Evolutionary conservation across 1,140 invertebrate species (phyloP).

Genomic region (Bombus sibiricus): DNA sequence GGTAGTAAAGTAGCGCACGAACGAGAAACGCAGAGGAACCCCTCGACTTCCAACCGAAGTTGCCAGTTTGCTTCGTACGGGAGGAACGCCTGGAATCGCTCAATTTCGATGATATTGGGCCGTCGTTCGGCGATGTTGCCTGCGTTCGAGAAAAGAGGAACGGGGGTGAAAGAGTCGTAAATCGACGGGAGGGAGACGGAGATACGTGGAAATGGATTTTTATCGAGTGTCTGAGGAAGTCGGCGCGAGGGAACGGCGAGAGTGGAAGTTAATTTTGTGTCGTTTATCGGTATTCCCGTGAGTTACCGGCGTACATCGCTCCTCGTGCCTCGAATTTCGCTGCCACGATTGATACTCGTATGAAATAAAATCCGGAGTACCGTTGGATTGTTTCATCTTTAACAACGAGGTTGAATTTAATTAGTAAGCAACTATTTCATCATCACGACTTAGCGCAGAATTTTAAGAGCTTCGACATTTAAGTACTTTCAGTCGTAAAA

Average conservation of each 20-base stretch:
- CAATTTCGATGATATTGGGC: slow-evolving; percentile 52
- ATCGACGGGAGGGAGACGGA: slow-evolving; percentile 14
- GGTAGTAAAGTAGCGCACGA: slow-evolving; percentile 33
- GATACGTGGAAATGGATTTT: slow-evolving; percentile 50
- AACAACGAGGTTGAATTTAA: not conserved
- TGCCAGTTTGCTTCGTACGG: not conserved
- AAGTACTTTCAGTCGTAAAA: too few species aligned
- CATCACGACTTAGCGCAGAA: too few species aligned
- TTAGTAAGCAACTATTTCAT: too few species aligned
- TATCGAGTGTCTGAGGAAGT: slow-evolving; percentile 46
- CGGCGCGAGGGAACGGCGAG: slow-evolving; percentile 12
- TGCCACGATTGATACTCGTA: not conserved
- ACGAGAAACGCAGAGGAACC: not conserved
- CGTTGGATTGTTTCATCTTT: not conserved
- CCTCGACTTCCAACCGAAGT: not conserved
- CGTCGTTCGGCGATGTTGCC: slow-evolving; percentile 1
- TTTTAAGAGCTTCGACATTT: too few species aligned
- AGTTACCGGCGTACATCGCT: slow-evolving; percentile 6
- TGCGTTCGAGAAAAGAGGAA: not conserved
- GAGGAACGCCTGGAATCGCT: slow-evolving; percentile 44
- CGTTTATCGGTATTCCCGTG: slow-evolving; percentile 43
- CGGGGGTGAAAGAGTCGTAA: slow-evolving; percentile 39
- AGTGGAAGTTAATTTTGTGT: slow-evolving; percentile 51
- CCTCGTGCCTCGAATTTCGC: not conserved
- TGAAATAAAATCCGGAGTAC: not conserved